Evolutionary conservation across 2,797 vertebrate genomes (phyloP).

Genomic region (Scleropages formosus): DNA sequence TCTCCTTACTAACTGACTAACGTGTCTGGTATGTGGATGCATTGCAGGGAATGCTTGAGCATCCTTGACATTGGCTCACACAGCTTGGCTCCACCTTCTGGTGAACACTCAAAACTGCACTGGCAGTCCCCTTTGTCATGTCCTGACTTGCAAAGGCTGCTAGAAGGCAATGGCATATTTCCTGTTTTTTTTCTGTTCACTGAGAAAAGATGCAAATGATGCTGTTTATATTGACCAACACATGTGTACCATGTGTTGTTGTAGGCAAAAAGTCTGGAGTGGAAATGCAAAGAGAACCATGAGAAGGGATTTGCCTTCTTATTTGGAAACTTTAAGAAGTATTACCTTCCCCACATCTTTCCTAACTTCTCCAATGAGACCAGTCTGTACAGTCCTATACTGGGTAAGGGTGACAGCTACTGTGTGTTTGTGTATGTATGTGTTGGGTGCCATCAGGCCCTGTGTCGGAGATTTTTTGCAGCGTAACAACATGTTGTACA

Average conservation of each 20-base stretch:
- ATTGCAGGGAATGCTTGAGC: not conserved
- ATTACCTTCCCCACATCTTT: conserved; percentile 97
- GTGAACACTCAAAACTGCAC: not conserved
- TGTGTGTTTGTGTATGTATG: not conserved
- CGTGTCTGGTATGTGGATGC: conserved; percentile 19
- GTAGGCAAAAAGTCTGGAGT: conserved; percentile 97
- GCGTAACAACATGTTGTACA: not conserved
- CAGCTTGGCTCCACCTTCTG: conserved; percentile 1
- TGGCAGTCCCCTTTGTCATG: not conserved
- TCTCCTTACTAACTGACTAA: conserved; percentile 60
- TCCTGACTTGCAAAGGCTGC: not conserved
- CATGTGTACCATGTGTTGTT: conserved; percentile 24
- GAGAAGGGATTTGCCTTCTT: conserved; percentile 97
- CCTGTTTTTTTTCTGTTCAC: not conserved
- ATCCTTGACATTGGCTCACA: conserved; percentile 10
- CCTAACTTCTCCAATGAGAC: conserved; percentile 95
- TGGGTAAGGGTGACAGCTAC: conserved; percentile 75
- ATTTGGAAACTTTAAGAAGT: conserved; percentile 96
- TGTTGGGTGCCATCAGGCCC: not conserved
- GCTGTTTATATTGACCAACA: conserved; percentile 4
- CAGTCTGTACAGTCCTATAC: conserved; percentile 89
- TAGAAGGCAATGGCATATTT: not conserved
- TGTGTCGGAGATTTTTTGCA: not conserved
- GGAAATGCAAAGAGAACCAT: conserved; percentile 96
- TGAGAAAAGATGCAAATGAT: not conserved